phyloP scores from a whole-genome alignment of 2,797 vertebrate genomes.

The Sebastes trivittatus region DNA sequence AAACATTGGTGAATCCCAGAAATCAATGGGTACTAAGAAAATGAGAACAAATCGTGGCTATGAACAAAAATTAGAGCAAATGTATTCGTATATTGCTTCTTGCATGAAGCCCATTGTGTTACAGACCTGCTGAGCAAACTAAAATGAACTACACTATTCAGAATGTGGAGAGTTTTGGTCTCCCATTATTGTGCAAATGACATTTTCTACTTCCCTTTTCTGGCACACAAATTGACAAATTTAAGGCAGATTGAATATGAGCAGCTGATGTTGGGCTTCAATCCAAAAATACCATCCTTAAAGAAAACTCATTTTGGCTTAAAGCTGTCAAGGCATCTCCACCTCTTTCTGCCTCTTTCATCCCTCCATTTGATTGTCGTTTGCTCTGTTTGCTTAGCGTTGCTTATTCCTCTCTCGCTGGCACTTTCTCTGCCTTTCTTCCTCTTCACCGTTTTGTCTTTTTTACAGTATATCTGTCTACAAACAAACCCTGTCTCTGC shows the following conservation, averaged over 20 bases:
- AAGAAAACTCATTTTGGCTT: constrained; percentile 18
- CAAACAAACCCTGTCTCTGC: not conserved
- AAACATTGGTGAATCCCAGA: no score
- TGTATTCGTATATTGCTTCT: no score
- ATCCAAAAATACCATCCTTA: constrained; percentile 23
- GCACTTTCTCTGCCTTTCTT: not conserved
- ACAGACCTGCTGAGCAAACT: not conserved
- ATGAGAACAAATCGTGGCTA: no score
- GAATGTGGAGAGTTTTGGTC: not conserved
- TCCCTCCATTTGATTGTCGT: not conserved
- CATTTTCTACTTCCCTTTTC: not conserved
- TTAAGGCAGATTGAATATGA: constrained; percentile 6
- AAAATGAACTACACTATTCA: not conserved
- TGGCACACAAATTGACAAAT: not conserved
- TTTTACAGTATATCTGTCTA: not conserved
- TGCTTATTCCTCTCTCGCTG: not conserved
- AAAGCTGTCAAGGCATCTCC: constrained; percentile 11
- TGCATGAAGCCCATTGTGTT: not conserved
- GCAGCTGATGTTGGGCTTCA: constrained; percentile 4
- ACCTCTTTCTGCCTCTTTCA: constrained; percentile 6
- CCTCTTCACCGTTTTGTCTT: not conserved
- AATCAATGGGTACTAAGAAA: no score
- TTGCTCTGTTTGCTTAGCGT: constrained; percentile 19
- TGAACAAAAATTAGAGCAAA: no score
- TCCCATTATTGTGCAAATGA: not conserved